Evolutionary conservation across 2,888 invertebrate genomes (phyloP), one percentile per base, ranked within the genome.

Genomic region (Eucriotettix oculatus): DNA sequence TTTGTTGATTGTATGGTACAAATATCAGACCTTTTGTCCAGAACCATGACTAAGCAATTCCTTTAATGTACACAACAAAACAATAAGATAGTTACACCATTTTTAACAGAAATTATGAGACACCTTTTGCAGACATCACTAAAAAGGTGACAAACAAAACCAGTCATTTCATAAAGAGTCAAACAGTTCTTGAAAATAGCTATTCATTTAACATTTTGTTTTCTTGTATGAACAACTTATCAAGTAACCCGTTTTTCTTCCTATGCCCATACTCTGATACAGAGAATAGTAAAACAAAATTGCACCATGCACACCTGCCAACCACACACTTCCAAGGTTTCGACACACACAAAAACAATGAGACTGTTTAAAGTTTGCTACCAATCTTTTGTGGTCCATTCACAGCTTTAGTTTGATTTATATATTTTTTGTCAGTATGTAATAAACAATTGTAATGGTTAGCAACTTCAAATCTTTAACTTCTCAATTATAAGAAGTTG

Each of bases 341-440:
- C 29, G 7, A 61, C 59, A 55, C 52, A 56, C 59, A 60, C 55
- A 29, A 29, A 29, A 29, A 29, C 29, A 52, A 17, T 29, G 56
- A 17, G 16, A 57, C 29, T 57, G 48, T 53, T 44, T 59, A 58
- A 58, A 52, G 56, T 63, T 57, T 55, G 56, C 61, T 61, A 63
- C 60, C 62, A 63, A 63, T 63, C 61, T 56, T 58, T 63, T 61
- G 61, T 60, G 61, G 63, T 63, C 61, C 63, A 48, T 61, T 61
- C 58, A 29, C 29, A 29, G 29, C 29, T 29, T 29, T n/a, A n/a
- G 29, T 29, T 29, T 29, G 29, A 29, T 29, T 29, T 29, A 29
- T 29, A 29, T 29, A 29, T 29, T 29, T n/a, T 29, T 29, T 29
- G 29, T 29, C 29, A 29, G 29, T 7, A 29, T 29, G 29, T 29